Base-by-base conservation (phyloP, 2,113 vertebrate genomes). In the Calidris pugnax region DNA sequence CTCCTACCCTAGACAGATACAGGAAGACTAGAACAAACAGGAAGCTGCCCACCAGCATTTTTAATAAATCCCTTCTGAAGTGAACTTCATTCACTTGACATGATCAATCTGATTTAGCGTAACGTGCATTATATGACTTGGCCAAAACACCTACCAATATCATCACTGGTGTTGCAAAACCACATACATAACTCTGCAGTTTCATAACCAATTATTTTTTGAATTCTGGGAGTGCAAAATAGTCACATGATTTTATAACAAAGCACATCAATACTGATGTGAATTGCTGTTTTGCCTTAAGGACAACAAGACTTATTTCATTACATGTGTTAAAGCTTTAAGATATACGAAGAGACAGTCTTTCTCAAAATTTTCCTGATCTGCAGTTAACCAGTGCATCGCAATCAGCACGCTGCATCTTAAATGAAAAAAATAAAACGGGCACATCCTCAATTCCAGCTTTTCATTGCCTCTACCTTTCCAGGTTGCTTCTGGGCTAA, bases 101-200 rank as follows among this genome's bases (percentile, higher is more conserved):
- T 32, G 51, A 85, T 82, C 30, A 32, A 86, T 71, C 83, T 55
- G 69, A 93, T 57, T 51, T 56, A 90, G 83, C 5, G 1, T 83
- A 86, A 89, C 0, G 1, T 6, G 7, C 30, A 12, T 83, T 86
- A 56, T 55, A 80, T 37, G 45, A 92, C 45, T 77, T n/a, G 50
- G 59, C 84, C 72, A 57, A 81, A 94, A 88, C 59, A 88, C 35
- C 72, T 88, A 56, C 87, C 62, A n/a, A 39, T 77, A 92, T 10
- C 62, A 84, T 51, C 45, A 60, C 37, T 28, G 27, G 33, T 87
- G 86, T 77, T 94, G 84, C 91, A 95, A 96, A 95, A 91, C 80
- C 60, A 66, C 80, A 84, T 77, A 84, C 3, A 3, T 93, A 95
- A 92, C 73, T 37, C 67, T n/a, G 64, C 33, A 59, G 80, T 93